Evolutionary conservation across 2,888 invertebrate species (phyloP).

Genomic region (Petrolisthes manimaculis): DNA sequence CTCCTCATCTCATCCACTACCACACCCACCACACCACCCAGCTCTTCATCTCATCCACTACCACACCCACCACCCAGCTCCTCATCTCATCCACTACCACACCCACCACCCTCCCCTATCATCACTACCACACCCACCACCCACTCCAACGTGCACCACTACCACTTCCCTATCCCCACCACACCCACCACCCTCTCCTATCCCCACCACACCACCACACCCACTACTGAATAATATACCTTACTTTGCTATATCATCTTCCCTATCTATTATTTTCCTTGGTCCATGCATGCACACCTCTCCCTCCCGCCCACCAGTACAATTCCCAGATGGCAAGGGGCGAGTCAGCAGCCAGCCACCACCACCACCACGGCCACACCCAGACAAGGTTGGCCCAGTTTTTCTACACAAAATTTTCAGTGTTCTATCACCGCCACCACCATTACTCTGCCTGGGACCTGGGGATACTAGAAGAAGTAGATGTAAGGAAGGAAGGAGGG

Average conservation of each 20-base stretch:
- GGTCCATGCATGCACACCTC: background rate
- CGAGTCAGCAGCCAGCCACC: background rate
- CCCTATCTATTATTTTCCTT: background rate
- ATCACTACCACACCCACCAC: background rate
- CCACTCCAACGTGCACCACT: background rate
- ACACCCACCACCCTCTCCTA: background rate
- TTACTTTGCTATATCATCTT: background rate
- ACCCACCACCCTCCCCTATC: background rate
- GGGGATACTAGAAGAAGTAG: background rate
- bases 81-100: background rate
- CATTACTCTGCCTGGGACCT: background rate
- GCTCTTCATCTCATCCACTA: background rate
- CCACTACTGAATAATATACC: background rate
- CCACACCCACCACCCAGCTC: background rate
- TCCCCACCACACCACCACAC: background rate
- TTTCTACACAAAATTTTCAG: background rate
- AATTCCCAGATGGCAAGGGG: no score
- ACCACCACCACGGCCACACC: background rate
- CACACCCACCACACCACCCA: background rate
- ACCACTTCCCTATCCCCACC: background rate
- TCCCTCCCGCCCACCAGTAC: background rate
- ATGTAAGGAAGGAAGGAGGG: background rate
- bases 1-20: background rate
- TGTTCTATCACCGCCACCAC: background rate
- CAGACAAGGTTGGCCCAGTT: background rate